Conservation (phyloP, 2,797 vertebrate species). For the Typhlichthys subterraneus region DNA sequence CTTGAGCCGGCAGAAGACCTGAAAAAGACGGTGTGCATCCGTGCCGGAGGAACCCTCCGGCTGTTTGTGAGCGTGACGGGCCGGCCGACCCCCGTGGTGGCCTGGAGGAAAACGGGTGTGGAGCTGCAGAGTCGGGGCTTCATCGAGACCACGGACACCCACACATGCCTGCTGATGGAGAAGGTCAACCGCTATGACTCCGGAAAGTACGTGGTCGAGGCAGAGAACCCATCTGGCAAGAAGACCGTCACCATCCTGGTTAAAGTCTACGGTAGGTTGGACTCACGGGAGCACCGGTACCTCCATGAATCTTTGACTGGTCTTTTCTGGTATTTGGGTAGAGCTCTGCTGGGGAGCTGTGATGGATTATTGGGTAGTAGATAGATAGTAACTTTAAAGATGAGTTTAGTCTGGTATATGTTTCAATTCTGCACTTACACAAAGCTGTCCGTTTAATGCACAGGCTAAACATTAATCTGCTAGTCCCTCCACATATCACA, state of each 20-base stretch:
- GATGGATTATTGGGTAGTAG: too few species aligned
- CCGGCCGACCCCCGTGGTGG: conserved; percentile 87
- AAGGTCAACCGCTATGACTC: conserved; percentile 95
- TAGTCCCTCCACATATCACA: too few species aligned
- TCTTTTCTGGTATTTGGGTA: too few species aligned
- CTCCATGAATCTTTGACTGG: neutral
- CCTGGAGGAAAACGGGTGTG: conserved; percentile 92
- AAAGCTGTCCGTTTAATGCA: too few species aligned
- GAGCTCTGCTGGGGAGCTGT: too few species aligned
- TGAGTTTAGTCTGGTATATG: too few species aligned
- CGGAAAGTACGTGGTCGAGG: conserved; percentile 95
- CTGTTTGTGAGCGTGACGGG: conserved; percentile 89
- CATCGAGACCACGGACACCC: conserved; percentile 93
- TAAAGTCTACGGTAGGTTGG: conserved; percentile 92
- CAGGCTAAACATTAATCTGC: too few species aligned
- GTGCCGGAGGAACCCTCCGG: conserved; percentile 91
- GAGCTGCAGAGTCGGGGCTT: conserved; percentile 90
- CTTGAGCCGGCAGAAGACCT: conserved; percentile 94
- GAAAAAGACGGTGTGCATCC: conserved; percentile 93
- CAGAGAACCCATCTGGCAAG: conserved; percentile 98
- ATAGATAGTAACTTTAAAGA: too few species aligned
- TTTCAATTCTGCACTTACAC: too few species aligned
- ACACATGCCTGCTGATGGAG: conserved; percentile 88
- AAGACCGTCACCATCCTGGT: conserved; percentile 91
- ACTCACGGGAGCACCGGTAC: neutral